Conservation (phyloP, 2,113 vertebrate genomes). For the Bos indicus region DNA sequence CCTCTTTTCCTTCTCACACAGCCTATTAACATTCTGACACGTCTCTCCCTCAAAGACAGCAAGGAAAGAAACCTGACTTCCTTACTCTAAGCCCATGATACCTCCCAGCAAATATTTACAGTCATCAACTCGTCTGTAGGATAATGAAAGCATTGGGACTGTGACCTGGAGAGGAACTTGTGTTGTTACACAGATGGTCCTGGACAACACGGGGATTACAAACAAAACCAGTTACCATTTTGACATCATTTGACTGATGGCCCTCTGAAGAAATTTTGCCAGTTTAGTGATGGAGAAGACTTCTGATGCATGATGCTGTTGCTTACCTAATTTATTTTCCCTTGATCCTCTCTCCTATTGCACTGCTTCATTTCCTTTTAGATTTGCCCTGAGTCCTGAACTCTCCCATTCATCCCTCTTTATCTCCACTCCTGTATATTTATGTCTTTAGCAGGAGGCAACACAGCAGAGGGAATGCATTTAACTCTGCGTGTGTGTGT, state of each 20-base stretch:
- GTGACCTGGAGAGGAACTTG: not conserved
- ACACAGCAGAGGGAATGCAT: not conserved
- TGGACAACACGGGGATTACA: not conserved
- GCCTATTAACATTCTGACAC: not conserved
- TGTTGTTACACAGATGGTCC: not conserved
- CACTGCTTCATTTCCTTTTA: constrained; percentile 18
- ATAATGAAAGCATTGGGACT: not conserved
- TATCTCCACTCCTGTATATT: not conserved
- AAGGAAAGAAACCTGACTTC: not conserved
- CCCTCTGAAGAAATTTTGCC: not conserved
- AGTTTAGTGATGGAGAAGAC: not conserved
- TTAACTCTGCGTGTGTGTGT: not conserved
- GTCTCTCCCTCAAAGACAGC: not conserved
- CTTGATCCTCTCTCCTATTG: too few relatives aligned
- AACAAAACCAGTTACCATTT: not conserved
- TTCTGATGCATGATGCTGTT: not conserved
- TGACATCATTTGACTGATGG: not conserved
- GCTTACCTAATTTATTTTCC: constrained; percentile 22
- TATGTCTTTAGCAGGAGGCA: not conserved
- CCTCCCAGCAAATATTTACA: not conserved
- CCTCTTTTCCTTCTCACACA: not conserved
- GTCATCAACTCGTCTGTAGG: not conserved
- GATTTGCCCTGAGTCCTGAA: not conserved
- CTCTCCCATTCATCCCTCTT: not conserved
- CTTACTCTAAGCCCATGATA: not conserved